Evolutionary conservation across 2,797 vertebrate species (phyloP), one percentile per base, ranked within the genome.

Genomic region (Ctenopoma multispine): DNA sequence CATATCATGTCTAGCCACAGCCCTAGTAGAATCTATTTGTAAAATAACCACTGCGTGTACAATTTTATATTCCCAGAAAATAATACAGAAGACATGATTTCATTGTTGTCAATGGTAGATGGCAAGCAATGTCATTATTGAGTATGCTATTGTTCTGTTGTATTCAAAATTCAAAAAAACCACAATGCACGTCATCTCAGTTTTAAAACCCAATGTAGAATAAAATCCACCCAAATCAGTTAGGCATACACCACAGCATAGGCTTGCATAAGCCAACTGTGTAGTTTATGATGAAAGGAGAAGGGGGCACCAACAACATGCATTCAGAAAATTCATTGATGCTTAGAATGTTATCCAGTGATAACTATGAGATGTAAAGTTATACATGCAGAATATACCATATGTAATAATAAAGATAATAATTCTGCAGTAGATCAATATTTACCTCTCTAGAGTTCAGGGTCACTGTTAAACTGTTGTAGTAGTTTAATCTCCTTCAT

Each of bases 361-460:
- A 27, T 21, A 3, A 43, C 43, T 24, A 41, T 56, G 24, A 57
- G 12, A 21, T 7, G 8, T 23, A 23, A 40, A 43, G 10, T 29
- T 59, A 65, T 14, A 29, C 27, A 13, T 18, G 8, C n/a, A 31
- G 24, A 60, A 60, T 41, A 13, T 55, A 4, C 5, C 14, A 20
- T 27, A 11, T 54, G 1, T 41, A 55, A 43, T 56, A 29, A 21
- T 49, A 31, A 18, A n/a, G 36, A 24, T 48, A 4, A 20, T 1
- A 27, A 27, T 36, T 56, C 12, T n/a, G 24, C 20, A 21, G 11
- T 4, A n/a, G n/a, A n/a, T n/a, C n/a, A n/a, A 20, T 34, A 9
- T 55, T 17, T 61, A 24, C 10, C 31, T 56, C 24, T 68, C 8
- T 36, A n/a, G n/a, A n/a, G n/a, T n/a, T n/a, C n/a, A n/a, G n/a